Base-by-base conservation (phyloP, 2,888 invertebrate genomes). In the Acheta domesticus region DNA sequence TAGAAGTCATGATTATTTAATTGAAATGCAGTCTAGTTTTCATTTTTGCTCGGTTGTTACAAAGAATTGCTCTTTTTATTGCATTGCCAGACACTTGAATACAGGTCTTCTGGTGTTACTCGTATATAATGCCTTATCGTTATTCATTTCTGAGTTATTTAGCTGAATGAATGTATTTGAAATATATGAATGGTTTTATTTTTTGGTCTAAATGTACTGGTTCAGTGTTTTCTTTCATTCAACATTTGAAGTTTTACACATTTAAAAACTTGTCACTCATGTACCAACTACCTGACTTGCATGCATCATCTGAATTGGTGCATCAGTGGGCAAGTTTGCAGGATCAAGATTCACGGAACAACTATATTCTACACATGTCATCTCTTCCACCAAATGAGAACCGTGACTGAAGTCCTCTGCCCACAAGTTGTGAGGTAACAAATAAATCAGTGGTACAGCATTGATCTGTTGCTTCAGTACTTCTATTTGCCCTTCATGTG, bases 311-410 rank as follows among this genome's bases (percentile, higher is more conserved):
- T 62, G 62, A 62, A 36, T 76, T 76, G n/a, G 48, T 49, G 76
- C 49, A 76, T 76, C 76, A 76, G 76, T 76, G 76, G 76, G 36
- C 21, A 76, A 76, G 48, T 76, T 48, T 76, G 19, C 76, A 76
- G 48, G 76, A 76, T 76, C 76, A 76, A 76, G 76, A 76, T 76
- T 76, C 76, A 36, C 21, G 76, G 76, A 76, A 76, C 76, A 76
- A 76, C 76, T 76, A 76, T 48, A 76, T 76, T 49, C 76, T 76
- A 48, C 76, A 76, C 48, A 48, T 76, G 76, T 48, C 76, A 19
- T 76, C 76, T 76, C 76, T 76, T 76, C 76, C 48, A 14, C 76
- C 76, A 48, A 48, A 76, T 49, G 76, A 76, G 49, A 48, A 21
- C 19, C 76, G 49, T 76, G 76, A 76, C 49, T 76, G 76, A 76